phyloP scores from a whole-genome alignment of 1,140 invertebrate species.

The Teleogryllus occipitalis region DNA sequence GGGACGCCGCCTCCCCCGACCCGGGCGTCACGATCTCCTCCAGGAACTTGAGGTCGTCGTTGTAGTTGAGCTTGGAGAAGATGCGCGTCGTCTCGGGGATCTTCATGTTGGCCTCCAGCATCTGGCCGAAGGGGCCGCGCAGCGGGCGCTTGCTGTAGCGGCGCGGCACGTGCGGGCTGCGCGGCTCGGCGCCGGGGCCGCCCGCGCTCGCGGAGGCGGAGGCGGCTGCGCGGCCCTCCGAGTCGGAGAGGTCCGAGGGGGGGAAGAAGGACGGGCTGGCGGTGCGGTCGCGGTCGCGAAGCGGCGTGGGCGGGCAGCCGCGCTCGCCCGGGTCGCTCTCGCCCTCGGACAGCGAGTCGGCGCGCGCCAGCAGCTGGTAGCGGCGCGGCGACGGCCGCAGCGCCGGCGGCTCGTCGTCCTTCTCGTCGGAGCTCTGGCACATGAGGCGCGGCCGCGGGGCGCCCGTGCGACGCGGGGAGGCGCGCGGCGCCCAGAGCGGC shows the following conservation, averaged over 20 bases:
- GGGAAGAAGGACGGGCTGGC: slow-evolving; percentile 33
- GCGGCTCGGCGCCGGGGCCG: slow-evolving; percentile 33
- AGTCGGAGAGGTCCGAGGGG: slow-evolving; percentile 38
- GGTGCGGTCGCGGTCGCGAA: slow-evolving; percentile 26
- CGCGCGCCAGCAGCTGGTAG: slow-evolving; percentile 30
- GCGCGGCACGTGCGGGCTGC: slow-evolving; percentile 33
- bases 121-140: slow-evolving; percentile 70
- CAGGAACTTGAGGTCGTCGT: slow-evolving; percentile 42
- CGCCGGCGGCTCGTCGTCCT: slow-evolving; percentile 43
- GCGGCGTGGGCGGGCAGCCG: slow-evolving; percentile 25
- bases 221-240: slow-evolving; percentile 36
- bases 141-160: slow-evolving; percentile 66
- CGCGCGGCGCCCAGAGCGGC: slow-evolving; percentile 18
- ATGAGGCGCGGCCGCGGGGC: slow-evolving; percentile 38
- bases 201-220: slow-evolving; percentile 40
- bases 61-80: slow-evolving; percentile 34
- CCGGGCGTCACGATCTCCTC: slow-evolving; percentile 34
- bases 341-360: slow-evolving; percentile 48
- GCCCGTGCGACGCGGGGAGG: slow-evolving; percentile 13
- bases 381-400: slow-evolving; percentile 17
- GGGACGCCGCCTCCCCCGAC: slow-evolving; percentile 24
- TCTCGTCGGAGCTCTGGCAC: slow-evolving; percentile 62
- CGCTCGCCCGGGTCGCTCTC: slow-evolving; percentile 41
- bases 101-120: slow-evolving; percentile 76
- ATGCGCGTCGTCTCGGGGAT: slow-evolving; percentile 37